These are phyloP conservation scores for Deilephila elpenor DNA, from an alignment of 2,888 invertebrate species.

Conservation along the genomic window DNA sequence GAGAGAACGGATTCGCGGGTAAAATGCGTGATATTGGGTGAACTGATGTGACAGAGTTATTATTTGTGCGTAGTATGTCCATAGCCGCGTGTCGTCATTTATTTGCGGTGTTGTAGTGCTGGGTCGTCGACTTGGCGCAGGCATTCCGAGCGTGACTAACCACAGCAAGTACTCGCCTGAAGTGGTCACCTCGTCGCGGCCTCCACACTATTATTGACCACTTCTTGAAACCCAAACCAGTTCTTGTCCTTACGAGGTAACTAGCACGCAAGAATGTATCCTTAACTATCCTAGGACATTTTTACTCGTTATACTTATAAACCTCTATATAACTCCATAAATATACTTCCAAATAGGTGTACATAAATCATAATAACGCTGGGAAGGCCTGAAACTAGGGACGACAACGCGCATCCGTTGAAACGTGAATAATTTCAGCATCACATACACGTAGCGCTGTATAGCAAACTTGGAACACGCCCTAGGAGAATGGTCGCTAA, in stretches of 20 bases:
- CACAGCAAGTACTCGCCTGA: slow-evolving; percentile 56
- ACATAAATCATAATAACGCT: not conserved
- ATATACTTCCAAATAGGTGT: not conserved
- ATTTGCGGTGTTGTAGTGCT: slow-evolving; percentile 63
- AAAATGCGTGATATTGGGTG: slow-evolving; percentile 2
- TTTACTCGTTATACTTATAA: not conserved
- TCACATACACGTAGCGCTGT: not conserved
- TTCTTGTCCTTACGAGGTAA: slow-evolving; percentile 60
- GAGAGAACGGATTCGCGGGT: not conserved
- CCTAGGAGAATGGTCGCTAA: slow-evolving; percentile 19
- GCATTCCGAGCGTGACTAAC: slow-evolving; percentile 79
- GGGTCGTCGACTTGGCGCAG: slow-evolving; percentile 61
- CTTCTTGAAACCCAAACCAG: slow-evolving; percentile 75
- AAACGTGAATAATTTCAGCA: slow-evolving; percentile 19
- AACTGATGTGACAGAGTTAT: slow-evolving; percentile 32
- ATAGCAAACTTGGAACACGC: slow-evolving; percentile 19
- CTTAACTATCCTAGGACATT: not conserved
- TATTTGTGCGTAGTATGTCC: slow-evolving; percentile 39
- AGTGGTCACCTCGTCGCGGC: slow-evolving; percentile 76
- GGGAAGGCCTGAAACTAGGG: slow-evolving; percentile 3
- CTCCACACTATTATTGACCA: slow-evolving; percentile 64
- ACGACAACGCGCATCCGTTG: slow-evolving; percentile 17
- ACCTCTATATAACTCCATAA: not conserved
- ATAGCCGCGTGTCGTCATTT: slow-evolving; percentile 56
- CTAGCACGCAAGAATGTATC: slow-evolving; percentile 47